Conservation (phyloP, 2,113 vertebrate species). For the Zosterops lateralis region DNA sequence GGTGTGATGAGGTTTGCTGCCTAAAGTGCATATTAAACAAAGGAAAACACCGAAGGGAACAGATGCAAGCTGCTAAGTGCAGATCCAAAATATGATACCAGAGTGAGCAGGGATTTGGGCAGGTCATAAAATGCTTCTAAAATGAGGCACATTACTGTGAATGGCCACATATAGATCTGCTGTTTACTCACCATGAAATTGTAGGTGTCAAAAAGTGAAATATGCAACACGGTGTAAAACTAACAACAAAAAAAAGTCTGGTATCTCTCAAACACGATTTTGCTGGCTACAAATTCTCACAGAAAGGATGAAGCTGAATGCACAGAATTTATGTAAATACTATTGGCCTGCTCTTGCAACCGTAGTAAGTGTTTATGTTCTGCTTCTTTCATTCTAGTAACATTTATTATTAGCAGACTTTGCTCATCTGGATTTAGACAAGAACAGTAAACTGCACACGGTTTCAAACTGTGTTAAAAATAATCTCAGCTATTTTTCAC, state of each 20-base stretch:
- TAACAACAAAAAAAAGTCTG: neutral
- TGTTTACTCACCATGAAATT: neutral
- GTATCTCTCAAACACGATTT: neutral
- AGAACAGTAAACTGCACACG: neutral
- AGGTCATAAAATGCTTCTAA: neutral
- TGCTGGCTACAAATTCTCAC: neutral
- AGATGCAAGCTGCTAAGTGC: neutral
- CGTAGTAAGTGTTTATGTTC: neutral
- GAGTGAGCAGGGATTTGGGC: neutral
- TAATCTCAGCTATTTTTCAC: neutral
- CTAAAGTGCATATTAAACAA: neutral
- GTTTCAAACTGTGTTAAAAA: neutral
- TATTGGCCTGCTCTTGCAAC: neutral
- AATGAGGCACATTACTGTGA: neutral
- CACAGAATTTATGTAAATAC: neutral
- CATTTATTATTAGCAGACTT: neutral
- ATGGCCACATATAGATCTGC: neutral
- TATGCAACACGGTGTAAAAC: neutral
- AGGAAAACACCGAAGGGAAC: neutral
- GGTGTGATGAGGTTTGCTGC: neutral
- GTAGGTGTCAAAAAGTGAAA: conserved; percentile 18
- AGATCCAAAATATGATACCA: neutral
- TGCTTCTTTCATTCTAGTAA: neutral
- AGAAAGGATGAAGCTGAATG: neutral
- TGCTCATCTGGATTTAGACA: neutral